phyloP scores from a whole-genome alignment of 1,140 invertebrate genomes.

The Agrilus planipennis region DNA sequence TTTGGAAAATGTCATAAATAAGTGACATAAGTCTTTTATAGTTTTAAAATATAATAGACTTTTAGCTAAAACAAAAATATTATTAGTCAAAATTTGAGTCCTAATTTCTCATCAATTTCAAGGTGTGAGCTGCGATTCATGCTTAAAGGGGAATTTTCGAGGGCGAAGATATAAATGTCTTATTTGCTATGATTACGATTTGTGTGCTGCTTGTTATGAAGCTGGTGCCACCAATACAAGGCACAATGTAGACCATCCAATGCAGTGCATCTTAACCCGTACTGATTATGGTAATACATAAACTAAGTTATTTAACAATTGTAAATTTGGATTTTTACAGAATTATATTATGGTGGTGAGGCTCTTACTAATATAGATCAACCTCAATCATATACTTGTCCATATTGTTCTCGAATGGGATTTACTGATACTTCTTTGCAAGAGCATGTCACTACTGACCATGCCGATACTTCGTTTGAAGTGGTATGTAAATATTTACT shows the following conservation, averaged over 20 bases:
- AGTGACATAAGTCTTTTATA: no score
- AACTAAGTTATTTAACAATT: not conserved
- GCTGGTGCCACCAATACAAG: slow-evolving; percentile 83
- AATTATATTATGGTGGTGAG: slow-evolving; percentile 93
- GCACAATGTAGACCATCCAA: slow-evolving; percentile 90
- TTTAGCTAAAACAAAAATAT: no score
- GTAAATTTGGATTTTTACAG: slow-evolving; percentile 39
- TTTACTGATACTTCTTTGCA: slow-evolving; percentile 84
- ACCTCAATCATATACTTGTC: slow-evolving; percentile 92
- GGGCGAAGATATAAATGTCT: slow-evolving; percentile 97
- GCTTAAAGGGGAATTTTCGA: slow-evolving; percentile 95
- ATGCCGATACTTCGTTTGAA: slow-evolving; percentile 75
- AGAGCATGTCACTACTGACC: slow-evolving; percentile 85
- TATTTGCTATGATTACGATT: slow-evolving; percentile 97
- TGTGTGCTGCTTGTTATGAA: slow-evolving; percentile 94
- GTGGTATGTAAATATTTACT: slow-evolving; percentile 59
- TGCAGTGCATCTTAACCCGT: slow-evolving; percentile 96
- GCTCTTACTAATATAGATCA: slow-evolving; percentile 73
- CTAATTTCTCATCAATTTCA: slow-evolving; percentile 29
- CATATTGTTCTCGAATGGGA: slow-evolving; percentile 92
- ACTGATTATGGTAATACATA: slow-evolving; percentile 87
- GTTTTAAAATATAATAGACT: no score
- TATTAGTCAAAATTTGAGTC: no score
- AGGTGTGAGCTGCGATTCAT: slow-evolving; percentile 98
- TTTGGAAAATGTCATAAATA: no score